Conservation (phyloP, 1,140 invertebrate genomes). For the Rhynchophorus ferrugineus region DNA sequence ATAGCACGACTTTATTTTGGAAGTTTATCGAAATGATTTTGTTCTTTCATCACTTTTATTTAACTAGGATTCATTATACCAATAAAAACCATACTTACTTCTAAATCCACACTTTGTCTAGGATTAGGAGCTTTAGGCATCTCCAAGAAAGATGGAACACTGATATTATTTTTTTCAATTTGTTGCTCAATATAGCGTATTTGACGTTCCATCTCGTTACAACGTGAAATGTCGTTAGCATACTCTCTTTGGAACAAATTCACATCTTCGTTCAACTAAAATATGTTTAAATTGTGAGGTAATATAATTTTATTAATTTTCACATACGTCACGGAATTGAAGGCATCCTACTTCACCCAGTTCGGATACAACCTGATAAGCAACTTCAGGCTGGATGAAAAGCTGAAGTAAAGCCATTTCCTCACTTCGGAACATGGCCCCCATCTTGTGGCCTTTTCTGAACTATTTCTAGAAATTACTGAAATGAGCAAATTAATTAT, state of each 20-base stretch:
- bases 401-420: conserved; percentile 81
- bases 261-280: conserved; percentile 69
- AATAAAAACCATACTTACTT: conserved; percentile 50
- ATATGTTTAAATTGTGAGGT: conserved; percentile 24
- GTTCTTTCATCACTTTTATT: too few relatives aligned
- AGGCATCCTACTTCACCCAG: conserved; percentile 82
- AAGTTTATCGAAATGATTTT: too few relatives aligned
- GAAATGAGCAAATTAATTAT: too few relatives aligned
- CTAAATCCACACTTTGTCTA: conserved; percentile 91
- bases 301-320: background rate
- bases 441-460: conserved; percentile 8
- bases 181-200: conserved; percentile 90
- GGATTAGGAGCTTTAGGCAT: conserved; percentile 86
- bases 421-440: conserved; percentile 70
- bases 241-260: conserved; percentile 86
- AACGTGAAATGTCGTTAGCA: conserved; percentile 78
- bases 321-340: conserved; percentile 84
- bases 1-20: too few relatives aligned
- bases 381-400: conserved; percentile 84
- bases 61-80: too few relatives aligned
- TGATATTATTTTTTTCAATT: conserved; percentile 84
- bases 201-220: conserved; percentile 89
- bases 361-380: conserved; percentile 80
- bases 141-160: conserved; percentile 69
- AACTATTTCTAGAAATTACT: too few relatives aligned